Percentiles rank a stretch among this genome's conserved stretches.
These are phyloP conservation scores for Pempheris klunzingeri DNA, from an alignment of 2,797 vertebrate species.

Conservation along the genomic window DNA sequence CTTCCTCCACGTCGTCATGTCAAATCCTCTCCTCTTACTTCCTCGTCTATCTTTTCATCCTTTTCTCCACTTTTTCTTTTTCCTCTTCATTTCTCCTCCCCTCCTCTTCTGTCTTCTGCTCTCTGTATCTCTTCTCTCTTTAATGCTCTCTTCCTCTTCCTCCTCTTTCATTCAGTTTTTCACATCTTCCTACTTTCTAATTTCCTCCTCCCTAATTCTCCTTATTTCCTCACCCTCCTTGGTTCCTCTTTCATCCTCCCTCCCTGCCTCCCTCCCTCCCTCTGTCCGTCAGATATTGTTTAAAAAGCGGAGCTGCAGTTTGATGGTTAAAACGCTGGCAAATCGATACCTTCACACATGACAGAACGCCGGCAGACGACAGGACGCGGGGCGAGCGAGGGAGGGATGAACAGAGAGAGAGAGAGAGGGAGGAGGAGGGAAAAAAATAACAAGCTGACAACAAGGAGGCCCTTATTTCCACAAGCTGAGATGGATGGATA, in stretches of 20 bases:
- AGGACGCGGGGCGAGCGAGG: conserved; percentile 60
- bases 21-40: neutral
- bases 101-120: neutral
- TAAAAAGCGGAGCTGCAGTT: conserved; percentile 87
- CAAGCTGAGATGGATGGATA: conserved; percentile 77
- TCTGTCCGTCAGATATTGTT: conserved; percentile 85
- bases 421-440: conserved; percentile 38
- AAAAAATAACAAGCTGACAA: conserved; percentile 84
- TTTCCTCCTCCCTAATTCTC: conserved; percentile 12
- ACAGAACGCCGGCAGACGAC: conserved; percentile 79
- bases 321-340: conserved; percentile 89
- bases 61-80: neutral
- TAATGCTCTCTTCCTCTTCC: neutral
- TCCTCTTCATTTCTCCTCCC: neutral
- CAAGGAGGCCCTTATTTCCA: conserved; percentile 85
- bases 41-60: conserved; percentile 11
- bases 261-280: conserved; percentile 60
- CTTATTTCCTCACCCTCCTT: conserved; percentile 18
- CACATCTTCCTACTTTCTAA: conserved; percentile 34
- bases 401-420: conserved; percentile 29
- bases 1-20: neutral
- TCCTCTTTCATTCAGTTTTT: neutral
- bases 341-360: conserved; percentile 89
- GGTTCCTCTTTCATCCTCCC: neutral
- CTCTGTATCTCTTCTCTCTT: neutral